phyloP scores from a whole-genome alignment of 2,113 vertebrate genomes.

The Tupaia tana region DNA sequence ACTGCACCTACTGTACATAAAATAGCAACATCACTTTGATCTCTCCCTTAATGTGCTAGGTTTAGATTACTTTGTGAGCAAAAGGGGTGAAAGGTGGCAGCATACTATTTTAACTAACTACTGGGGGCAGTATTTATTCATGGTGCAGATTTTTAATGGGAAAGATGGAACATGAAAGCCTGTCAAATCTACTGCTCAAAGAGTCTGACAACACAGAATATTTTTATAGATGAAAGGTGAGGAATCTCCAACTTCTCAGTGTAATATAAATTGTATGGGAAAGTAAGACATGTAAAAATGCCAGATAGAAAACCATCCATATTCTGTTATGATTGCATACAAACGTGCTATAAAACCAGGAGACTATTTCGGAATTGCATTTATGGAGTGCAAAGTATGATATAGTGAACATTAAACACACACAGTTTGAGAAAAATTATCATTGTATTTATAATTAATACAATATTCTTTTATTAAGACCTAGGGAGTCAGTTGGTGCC shows the following conservation, averaged over 20 bases:
- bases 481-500: not conserved
- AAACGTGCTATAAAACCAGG: conserved; percentile 35
- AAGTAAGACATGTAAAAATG: conserved; percentile 45
- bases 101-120: conserved; percentile 85
- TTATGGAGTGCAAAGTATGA: not conserved
- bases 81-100: conserved; percentile 84
- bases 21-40: conserved; percentile 85
- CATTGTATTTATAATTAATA: conserved; percentile 20
- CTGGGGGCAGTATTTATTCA: conserved; percentile 84
- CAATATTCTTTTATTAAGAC: conserved; percentile 22
- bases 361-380: not conserved
- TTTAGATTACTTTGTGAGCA: conserved; percentile 86
- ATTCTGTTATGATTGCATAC: not conserved
- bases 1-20: conserved; percentile 84
- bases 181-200: conserved; percentile 75
- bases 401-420: not conserved
- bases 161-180: conserved; percentile 77
- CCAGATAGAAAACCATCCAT: conserved; percentile 37
- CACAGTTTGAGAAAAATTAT: conserved; percentile 18
- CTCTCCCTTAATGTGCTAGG: conserved; percentile 85
- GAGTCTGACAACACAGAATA: conserved; percentile 73
- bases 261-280: conserved; percentile 68
- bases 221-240: conserved; percentile 79
- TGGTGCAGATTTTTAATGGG: conserved; percentile 83
- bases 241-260: conserved; percentile 68